Percentiles rank a stretch among this genome's conserved stretches.
Conservation (phyloP, 2,888 invertebrate genomes). For the Eupithecia centaureata region DNA sequence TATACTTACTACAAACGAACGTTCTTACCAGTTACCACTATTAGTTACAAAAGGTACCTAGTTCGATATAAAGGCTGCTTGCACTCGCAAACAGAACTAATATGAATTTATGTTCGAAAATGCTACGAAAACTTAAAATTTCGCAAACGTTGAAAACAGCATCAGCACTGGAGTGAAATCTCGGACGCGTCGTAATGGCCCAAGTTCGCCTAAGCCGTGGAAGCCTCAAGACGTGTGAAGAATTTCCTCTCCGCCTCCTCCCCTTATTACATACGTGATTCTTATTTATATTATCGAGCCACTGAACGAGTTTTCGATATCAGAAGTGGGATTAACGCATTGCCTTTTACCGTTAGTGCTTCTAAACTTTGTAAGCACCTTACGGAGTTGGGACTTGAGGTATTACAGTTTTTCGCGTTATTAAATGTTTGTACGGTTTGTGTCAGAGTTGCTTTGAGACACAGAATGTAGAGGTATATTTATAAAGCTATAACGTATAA, state of each 20-base stretch:
- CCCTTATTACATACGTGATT: conserved; percentile 83
- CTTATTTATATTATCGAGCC: conserved; percentile 75
- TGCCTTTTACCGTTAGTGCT: conserved; percentile 69
- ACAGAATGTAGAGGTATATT: not conserved
- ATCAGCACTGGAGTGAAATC: conserved; percentile 60
- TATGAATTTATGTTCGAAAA: conserved; percentile 44
- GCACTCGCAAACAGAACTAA: conserved; percentile 39
- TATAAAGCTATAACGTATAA: too few species aligned
- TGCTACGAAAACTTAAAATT: conserved; percentile 51
- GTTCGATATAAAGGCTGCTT: conserved; percentile 23
- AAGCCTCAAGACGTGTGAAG: conserved; percentile 77
- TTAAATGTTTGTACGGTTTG: conserved; percentile 38
- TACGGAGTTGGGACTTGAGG: conserved; percentile 49
- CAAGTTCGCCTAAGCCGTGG: conserved; percentile 76
- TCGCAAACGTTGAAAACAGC: conserved; percentile 48
- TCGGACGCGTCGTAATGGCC: conserved; percentile 68
- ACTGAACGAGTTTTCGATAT: conserved; percentile 64
- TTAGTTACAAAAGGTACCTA: not conserved
- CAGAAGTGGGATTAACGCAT: conserved; percentile 74
- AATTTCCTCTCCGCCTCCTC: conserved; percentile 66
- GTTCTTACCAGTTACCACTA: not conserved
- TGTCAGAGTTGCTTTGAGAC: conserved; percentile 19
- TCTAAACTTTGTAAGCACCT: conserved; percentile 66
- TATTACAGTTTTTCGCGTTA: conserved; percentile 43
- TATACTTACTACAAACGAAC: too few species aligned